phyloP scores from a whole-genome alignment of 2,113 vertebrate genomes.

The Rhombomys opimus region DNA sequence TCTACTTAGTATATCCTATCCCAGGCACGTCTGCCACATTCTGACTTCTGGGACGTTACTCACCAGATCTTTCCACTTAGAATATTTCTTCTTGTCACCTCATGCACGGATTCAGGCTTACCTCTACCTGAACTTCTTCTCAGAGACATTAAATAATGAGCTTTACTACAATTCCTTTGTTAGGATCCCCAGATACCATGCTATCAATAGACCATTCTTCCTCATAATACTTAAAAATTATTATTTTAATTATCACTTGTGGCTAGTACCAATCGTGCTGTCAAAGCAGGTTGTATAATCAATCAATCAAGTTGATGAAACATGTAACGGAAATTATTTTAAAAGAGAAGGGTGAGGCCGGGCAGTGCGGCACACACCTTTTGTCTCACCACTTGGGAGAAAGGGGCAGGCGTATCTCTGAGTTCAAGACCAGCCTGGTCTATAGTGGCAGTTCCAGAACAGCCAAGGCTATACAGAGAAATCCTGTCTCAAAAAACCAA shows the following conservation, averaged over 20 bases:
- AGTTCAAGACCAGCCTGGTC: not conserved
- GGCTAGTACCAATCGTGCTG: not conserved
- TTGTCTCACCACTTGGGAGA: not conserved
- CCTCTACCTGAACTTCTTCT: not conserved
- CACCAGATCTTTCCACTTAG: not conserved
- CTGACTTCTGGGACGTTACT: not conserved
- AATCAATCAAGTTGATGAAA: conserved; percentile 4
- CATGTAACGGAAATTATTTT: not conserved
- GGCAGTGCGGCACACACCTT: not conserved
- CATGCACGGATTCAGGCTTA: conserved; percentile 9
- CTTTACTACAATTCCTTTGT: not conserved
- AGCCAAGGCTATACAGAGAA: not conserved
- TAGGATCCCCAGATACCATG: not conserved
- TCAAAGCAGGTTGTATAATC: not conserved
- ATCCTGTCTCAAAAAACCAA: not conserved
- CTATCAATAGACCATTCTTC: conserved; percentile 11
- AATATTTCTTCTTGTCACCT: not conserved
- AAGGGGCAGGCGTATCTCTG: too few relatives aligned
- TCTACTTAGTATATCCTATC: not conserved
- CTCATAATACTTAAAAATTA: not conserved
- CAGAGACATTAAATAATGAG: conserved; percentile 36
- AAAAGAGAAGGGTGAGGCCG: not conserved
- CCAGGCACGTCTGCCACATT: not conserved
- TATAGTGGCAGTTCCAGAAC: not conserved
- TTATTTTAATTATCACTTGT: conserved; percentile 6